Conservation (phyloP, 2,888 invertebrate genomes). For the Ichneumoninae sp. region DNA sequence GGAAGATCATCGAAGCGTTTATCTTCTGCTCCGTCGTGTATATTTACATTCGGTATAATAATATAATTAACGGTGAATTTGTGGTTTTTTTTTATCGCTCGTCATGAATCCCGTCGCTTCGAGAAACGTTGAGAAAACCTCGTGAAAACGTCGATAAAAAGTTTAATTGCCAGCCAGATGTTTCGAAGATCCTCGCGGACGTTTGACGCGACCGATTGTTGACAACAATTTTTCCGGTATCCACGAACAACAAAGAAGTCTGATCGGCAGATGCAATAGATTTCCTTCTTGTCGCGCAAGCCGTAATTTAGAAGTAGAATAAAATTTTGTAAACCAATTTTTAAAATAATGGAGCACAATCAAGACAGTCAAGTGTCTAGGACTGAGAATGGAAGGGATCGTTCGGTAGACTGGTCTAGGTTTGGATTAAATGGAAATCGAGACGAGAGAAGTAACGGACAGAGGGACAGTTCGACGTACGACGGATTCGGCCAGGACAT, state of each 20-base stretch:
- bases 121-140: constrained; percentile 19
- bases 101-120: not conserved
- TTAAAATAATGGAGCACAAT: constrained; percentile 73
- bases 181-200: constrained; percentile 46
- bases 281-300: not conserved
- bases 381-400: constrained; percentile 71
- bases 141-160: not conserved
- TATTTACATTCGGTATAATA: not conserved
- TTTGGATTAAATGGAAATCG: constrained; percentile 85
- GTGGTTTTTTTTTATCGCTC: not conserved
- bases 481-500: constrained; percentile 92
- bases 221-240: constrained; percentile 2
- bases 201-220: constrained; percentile 7
- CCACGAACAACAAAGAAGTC: not conserved
- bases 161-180: constrained; percentile 48
- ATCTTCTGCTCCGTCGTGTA: constrained; percentile 5
- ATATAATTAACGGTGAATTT: not conserved
- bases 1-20: not conserved
- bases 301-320: not conserved
- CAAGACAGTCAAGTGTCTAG: constrained; percentile 70
- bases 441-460: constrained; percentile 84
- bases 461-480: constrained; percentile 90
- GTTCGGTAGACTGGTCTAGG: constrained; percentile 86
- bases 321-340: not conserved
- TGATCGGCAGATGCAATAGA: not conserved